Evolutionary conservation across 1,140 invertebrate species (phyloP), one percentile per base, ranked within the genome.

Genomic region (Meloidogyne chitwoodi): DNA sequence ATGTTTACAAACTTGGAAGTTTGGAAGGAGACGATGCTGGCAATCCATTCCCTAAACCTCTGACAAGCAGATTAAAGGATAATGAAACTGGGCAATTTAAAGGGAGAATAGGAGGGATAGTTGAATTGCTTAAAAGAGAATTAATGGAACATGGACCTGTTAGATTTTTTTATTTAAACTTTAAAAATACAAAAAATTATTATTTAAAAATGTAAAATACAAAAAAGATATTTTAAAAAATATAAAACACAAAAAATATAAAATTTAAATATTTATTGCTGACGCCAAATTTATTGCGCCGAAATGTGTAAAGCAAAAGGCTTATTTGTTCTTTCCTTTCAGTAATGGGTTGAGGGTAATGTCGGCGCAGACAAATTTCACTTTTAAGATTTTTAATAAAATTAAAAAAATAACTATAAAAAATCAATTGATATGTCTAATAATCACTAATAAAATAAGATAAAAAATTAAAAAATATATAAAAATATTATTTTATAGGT

Each of bases 1-100:
- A 77, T 75, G 76, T 76, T 16, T 77, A 77, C 56, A 77, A 77
- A 44, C 6, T 77, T 22, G 76, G 76, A 44, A 77, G 74, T 24
- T 41, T 77, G 61, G 67, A 67, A 26, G 75, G 29, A 31, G 56
- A 31, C 6, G 73, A 77, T 29, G 24, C 24, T 24, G 26, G 19
- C 0, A 62, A 29, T 61, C 19, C 29, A n/a, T 76, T 77, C 19
- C 62, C 44, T 38, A 27, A 61, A 12, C 64, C 71, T 61, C 24
- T 73, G 24, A 38, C 64, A 24, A 61, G 56, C 24, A 61, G 71
- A 61, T 34, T 73, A 61, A 64, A 64, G 61, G 31, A 2, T 48
- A 61, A 68, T 19, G 75, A 56, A 41, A 22, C 16, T 44, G n/a
- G 44, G 19, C 26, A 68, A 14, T 77, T 77, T 31, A 68, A 34